phyloP scores from a whole-genome alignment of 2,113 vertebrate species.

The Malurus alboscapulatus region DNA sequence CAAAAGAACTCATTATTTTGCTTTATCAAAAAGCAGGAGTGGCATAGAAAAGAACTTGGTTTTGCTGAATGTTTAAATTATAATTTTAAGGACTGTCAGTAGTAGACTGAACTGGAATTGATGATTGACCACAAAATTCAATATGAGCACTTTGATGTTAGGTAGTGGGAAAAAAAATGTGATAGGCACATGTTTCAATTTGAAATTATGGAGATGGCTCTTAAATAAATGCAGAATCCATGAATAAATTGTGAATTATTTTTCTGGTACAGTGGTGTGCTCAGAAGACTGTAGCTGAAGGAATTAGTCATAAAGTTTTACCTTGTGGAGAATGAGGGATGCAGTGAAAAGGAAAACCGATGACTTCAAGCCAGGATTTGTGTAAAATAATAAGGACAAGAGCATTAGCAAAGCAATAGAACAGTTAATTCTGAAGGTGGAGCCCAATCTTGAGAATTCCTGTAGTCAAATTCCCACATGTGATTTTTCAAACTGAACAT shows the following conservation, averaged over 20 bases:
- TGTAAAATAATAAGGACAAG: neutral
- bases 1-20: neutral
- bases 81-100: neutral
- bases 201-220: conserved; percentile 30
- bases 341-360: neutral
- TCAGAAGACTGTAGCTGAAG: conserved; percentile 27
- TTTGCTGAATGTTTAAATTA: neutral
- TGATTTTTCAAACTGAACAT: neutral
- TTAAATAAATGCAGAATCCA: conserved; percentile 40
- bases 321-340: neutral
- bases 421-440: neutral
- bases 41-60: neutral
- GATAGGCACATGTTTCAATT: neutral
- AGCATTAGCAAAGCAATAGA: neutral
- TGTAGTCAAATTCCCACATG: neutral
- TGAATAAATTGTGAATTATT: conserved; percentile 25
- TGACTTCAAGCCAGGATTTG: neutral
- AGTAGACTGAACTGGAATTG: neutral
- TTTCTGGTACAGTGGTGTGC: conserved; percentile 17
- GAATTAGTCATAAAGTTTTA: conserved; percentile 32
- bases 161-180: neutral
- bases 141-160: neutral
- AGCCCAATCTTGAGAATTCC: neutral
- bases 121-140: neutral
- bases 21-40: neutral